Conservation (phyloP, 2,113 vertebrate genomes). For the Leucosticte australis region DNA sequence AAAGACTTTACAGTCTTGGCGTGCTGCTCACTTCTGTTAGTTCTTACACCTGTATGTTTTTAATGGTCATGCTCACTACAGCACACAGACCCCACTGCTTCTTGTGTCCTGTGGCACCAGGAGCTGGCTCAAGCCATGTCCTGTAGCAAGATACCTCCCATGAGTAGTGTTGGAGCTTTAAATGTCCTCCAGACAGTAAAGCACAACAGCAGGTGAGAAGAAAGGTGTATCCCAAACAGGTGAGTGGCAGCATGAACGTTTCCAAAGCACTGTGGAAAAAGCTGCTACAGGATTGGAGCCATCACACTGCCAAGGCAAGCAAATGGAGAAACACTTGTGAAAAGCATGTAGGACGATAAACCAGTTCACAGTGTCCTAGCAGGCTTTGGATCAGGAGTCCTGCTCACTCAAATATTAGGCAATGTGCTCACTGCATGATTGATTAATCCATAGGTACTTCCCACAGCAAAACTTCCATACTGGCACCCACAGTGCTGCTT, state of each 20-base stretch:
- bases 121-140: neutral
- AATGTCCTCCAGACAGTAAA: neutral
- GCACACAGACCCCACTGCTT: neutral
- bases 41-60: neutral
- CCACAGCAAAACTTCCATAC: neutral
- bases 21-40: neutral
- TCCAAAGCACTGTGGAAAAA: neutral
- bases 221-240: neutral
- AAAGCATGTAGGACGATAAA: neutral
- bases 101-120: neutral
- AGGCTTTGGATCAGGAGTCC: neutral
- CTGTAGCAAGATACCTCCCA: neutral
- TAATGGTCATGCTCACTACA: neutral
- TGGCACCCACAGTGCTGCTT: neutral
- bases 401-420: neutral
- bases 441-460: neutral
- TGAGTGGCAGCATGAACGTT: neutral
- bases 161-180: neutral
- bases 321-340: neutral
- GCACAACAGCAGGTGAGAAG: neutral
- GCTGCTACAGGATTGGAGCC: neutral
- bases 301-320: neutral
- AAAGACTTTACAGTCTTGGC: neutral
- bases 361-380: neutral
- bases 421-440: neutral